Evolutionary conservation across 2,888 invertebrate species (phyloP).

Genomic region (Cataglyphis livida): DNA sequence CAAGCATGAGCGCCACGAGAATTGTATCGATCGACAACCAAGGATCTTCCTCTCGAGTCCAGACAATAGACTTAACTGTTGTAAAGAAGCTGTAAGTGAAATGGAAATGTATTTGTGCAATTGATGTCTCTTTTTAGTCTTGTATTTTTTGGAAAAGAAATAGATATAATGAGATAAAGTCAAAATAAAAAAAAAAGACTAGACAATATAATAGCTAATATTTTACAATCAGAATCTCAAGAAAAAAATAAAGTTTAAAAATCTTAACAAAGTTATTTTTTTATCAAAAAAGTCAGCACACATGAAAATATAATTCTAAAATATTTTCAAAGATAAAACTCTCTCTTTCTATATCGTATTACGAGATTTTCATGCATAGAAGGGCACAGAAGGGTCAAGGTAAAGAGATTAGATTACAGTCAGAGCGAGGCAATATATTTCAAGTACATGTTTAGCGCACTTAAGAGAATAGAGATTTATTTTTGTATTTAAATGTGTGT

Average conservation of each 20-base stretch:
- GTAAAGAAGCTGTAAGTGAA: conserved; percentile 67
- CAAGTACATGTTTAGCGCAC: background rate
- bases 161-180: background rate
- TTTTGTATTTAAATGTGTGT: background rate
- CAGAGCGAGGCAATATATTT: background rate
- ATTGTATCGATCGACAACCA: conserved; percentile 77
- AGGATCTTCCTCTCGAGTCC: conserved; percentile 71
- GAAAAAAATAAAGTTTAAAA: background rate
- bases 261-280: background rate
- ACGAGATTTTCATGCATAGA: background rate
- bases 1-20: conserved; percentile 72
- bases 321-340: background rate
- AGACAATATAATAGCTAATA: background rate
- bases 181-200: background rate
- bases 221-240: background rate
- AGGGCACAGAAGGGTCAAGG: background rate
- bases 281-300: background rate
- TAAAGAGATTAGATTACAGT: conserved; percentile 16
- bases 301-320: background rate
- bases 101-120: background rate
- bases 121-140: background rate
- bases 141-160: background rate
- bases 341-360: background rate
- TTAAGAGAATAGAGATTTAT: background rate
- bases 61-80: conserved; percentile 64